Conservation (phyloP, 2,113 vertebrate species). For the Motacilla tschutschensis region DNA sequence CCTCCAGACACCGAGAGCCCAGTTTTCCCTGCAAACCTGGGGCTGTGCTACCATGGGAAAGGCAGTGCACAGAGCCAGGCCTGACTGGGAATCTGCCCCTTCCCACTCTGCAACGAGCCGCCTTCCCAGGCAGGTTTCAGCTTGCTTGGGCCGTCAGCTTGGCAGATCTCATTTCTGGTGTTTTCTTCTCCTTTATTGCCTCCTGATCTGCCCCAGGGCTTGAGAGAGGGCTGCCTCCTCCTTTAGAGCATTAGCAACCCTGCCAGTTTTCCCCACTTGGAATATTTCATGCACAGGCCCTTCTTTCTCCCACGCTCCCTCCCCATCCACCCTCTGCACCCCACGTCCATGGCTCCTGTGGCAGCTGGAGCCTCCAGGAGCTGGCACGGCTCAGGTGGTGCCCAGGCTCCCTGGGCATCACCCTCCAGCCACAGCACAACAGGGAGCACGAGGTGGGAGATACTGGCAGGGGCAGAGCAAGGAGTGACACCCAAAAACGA, state of each 20-base stretch:
- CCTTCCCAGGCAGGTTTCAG: constrained; percentile 33
- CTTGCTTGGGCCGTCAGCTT: constrained; percentile 43
- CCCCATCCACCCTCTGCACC: background rate
- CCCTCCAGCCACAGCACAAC: background rate
- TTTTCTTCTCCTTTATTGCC: constrained; percentile 39
- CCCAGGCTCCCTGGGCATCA: background rate
- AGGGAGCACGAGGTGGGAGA: background rate
- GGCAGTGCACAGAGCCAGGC: background rate
- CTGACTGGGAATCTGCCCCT: constrained; percentile 13
- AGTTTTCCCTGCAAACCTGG: background rate
- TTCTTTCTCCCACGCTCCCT: constrained; percentile 29
- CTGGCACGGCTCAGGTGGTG: background rate
- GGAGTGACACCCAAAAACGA: background rate
- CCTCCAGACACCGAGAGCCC: background rate
- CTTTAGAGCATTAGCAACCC: background rate
- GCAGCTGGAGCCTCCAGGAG: background rate
- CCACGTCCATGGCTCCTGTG: background rate
- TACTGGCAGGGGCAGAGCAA: background rate
- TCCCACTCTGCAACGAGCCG: constrained; percentile 14
- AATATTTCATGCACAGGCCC: background rate
- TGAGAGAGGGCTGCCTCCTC: constrained; percentile 42
- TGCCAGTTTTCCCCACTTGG: constrained; percentile 2
- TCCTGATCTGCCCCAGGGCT: constrained; percentile 27
- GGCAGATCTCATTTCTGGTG: constrained; percentile 15
- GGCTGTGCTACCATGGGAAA: constrained; percentile 16